Percentiles rank a stretch among this genome's conserved stretches.
Evolutionary conservation across 2,797 vertebrate genomes (phyloP).

Genomic region (Coilia nasus): DNA sequence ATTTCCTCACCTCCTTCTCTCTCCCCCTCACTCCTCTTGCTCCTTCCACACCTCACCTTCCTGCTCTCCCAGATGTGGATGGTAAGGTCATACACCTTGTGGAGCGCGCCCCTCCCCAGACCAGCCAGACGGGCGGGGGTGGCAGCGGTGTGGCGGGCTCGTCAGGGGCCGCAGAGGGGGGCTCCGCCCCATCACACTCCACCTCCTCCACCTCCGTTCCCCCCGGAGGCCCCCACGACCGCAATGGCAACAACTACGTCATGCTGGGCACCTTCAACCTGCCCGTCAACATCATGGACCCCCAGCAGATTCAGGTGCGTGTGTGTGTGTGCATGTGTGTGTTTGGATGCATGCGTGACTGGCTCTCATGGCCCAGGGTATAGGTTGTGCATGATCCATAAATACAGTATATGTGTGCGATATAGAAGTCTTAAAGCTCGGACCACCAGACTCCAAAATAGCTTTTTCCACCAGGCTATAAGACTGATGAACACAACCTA

Average conservation of each 20-base stretch:
- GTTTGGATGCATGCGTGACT: no score
- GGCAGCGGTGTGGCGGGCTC: constrained; percentile 71
- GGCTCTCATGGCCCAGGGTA: background rate
- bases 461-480: no score
- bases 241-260: constrained; percentile 92
- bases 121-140: constrained; percentile 80
- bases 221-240: constrained; percentile 83
- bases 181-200: constrained; percentile 71
- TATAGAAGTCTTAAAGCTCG: no score
- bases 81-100: constrained; percentile 94
- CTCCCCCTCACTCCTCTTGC: background rate
- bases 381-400: background rate
- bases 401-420: background rate
- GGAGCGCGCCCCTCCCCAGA: constrained; percentile 88
- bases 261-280: constrained; percentile 95
- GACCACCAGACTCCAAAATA: no score
- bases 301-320: constrained; percentile 80
- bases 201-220: constrained; percentile 73
- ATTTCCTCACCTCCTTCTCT: background rate
- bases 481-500: no score
- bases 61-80: constrained; percentile 80
- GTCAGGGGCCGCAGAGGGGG: constrained; percentile 65
- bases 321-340: background rate
- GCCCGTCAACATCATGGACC: constrained; percentile 86
- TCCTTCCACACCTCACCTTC: background rate